A percentile compares a stretch with the other conserved stretches of the same genome.
These are phyloP conservation scores for Potamarius usumacintae DNA, from an alignment of 2,113 vertebrate species.

Conservation along the genomic window DNA sequence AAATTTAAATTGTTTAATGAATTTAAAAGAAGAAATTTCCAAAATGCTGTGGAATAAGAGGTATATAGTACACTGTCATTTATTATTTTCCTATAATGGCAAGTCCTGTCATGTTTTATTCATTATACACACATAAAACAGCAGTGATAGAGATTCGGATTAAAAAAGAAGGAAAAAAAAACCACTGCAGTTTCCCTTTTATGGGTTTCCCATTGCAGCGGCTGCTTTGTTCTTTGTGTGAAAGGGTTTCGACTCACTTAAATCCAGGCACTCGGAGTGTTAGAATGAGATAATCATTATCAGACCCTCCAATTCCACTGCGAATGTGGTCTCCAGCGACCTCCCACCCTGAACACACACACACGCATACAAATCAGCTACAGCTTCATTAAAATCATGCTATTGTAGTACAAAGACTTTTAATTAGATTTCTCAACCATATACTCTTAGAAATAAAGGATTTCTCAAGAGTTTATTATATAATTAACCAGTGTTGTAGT, in stretches of 20 bases:
- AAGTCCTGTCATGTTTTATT: not conserved
- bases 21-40: not conserved
- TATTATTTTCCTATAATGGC: not conserved
- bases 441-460: not conserved
- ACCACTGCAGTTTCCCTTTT: not conserved
- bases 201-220: not conserved
- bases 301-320: conserved; percentile 88
- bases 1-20: not conserved
- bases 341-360: conserved; percentile 83
- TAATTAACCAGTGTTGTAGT: no score
- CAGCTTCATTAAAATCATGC: not conserved
- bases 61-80: not conserved
- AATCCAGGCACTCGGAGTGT: conserved; percentile 92
- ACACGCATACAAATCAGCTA: not conserved
- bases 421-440: not conserved
- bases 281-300: conserved; percentile 96
- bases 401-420: not conserved
- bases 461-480: not conserved
- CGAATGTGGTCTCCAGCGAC: conserved; percentile 91
- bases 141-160: not conserved
- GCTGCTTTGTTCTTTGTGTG: not conserved
- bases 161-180: not conserved
- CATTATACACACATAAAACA: not conserved
- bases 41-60: not conserved
- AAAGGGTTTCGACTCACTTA: conserved; percentile 77